Base-by-base conservation (phyloP, 1,140 invertebrate species). In the Nasonia longicornis region DNA sequence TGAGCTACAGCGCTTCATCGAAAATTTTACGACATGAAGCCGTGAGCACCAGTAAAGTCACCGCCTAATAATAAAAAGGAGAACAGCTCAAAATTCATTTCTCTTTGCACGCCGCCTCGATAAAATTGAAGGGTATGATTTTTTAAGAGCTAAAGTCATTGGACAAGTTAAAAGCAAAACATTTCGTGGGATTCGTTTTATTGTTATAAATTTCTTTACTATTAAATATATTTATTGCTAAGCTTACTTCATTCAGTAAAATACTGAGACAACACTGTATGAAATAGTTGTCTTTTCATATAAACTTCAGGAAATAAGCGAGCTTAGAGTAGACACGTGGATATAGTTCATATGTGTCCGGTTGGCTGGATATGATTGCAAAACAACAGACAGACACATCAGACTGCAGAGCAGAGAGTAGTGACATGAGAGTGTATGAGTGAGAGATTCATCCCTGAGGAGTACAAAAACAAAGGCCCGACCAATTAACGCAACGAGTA, bases 21-120 rank as follows among this genome's bases (percentile, higher is more conserved):
- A 64, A 67, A 80, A 80, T 80, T 71, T 73, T 31, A 80, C 26
- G 70, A 10, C 48, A 38, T n/a, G 14, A 58, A 58, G 52, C 16
- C 52, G 20, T 3, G 7, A 58, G 52, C 20, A 6, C 20, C 52
- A 16, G 6, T 7, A n/a, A n/a, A 58, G 52, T 58, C 6, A n/a
- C 20, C 16, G 20, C n/a, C 52, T 16, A 31, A 63, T 79, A 14
- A 72, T 80, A 45, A 71, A 73, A 80, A 73, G 3, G 2, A 11
- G 31, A 31, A 16, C 6, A 7, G 3, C 16, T 4, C 6, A 58
- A 58, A 58, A 58, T 58, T 58, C 16, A 58, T 67, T 67, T 14
- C 16, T 11, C 63, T 66, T 22, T 10, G 22, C 4, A 67, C 10
- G 20, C 11, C 2, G 14, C n/a, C 8, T 12, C 14, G 0, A 67